A percentile compares a stretch with the other conserved stretches of the same genome.
These are phyloP conservation scores for Cyphomyrus plagiostoma DNA, from an alignment of 2,113 vertebrate genomes.

Conservation along the genomic window DNA sequence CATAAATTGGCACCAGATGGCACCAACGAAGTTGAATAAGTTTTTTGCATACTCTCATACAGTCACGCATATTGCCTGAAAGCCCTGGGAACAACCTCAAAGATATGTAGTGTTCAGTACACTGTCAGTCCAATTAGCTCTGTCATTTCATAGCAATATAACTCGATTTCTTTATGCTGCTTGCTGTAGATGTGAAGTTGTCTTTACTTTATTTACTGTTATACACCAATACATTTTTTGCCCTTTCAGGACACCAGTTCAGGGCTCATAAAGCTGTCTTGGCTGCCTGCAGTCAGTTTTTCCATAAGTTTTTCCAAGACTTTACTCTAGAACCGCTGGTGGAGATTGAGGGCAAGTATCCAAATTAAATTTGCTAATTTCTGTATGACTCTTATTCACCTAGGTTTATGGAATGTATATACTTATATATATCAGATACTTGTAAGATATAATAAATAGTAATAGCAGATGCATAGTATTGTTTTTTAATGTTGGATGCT, in stretches of 20 bases:
- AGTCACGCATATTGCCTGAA: neutral
- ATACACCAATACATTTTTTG: neutral
- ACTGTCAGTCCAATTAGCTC: neutral
- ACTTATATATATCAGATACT: neutral
- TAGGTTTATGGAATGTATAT: neutral
- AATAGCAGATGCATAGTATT: neutral
- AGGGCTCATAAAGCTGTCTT: constrained; percentile 96
- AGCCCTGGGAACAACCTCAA: no score
- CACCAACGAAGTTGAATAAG: neutral
- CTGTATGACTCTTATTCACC: neutral
- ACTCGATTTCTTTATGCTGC: neutral
- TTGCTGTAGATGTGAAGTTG: neutral
- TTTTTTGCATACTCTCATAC: neutral
- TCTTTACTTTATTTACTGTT: neutral
- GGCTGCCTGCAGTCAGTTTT: constrained; percentile 97
- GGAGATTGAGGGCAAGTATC: constrained; percentile 87
- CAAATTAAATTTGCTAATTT: neutral
- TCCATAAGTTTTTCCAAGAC: constrained; percentile 95
- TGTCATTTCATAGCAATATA: neutral
- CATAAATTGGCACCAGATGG: neutral
- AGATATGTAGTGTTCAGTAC: neutral
- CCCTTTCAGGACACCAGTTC: constrained; percentile 82
- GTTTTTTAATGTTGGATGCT: neutral
- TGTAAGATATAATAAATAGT: neutral
- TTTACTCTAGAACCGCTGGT: constrained; percentile 94